phyloP scores from a whole-genome alignment of 2,797 vertebrate species.

The Rallus crepitans region DNA sequence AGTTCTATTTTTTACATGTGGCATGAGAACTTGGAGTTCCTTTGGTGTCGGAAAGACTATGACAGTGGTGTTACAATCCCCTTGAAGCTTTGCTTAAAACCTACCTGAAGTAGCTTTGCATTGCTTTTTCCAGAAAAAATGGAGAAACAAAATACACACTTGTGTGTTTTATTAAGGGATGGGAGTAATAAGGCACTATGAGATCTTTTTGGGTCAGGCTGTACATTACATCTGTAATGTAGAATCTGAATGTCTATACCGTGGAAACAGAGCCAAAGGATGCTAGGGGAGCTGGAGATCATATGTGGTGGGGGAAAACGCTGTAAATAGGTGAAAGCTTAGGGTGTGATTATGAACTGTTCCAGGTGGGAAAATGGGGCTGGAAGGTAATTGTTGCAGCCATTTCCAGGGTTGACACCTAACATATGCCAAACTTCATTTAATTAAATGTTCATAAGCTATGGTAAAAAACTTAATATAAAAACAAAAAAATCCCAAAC shows the following conservation, averaged over 20 bases:
- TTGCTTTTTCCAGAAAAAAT: not conserved
- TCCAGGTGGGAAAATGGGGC: not conserved
- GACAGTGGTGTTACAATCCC: not conserved
- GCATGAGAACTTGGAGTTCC: not conserved
- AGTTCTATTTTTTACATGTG: rapidly evolving
- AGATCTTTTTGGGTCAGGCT: not conserved
- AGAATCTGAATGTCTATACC: not conserved
- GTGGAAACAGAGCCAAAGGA: not conserved
- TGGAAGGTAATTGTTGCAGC: not conserved
- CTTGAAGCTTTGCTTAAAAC: not conserved
- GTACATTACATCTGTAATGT: not conserved
- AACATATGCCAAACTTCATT: not conserved
- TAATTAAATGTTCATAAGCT: not conserved
- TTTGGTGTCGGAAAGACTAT: not conserved
- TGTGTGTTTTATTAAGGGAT: not conserved
- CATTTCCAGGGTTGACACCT: not conserved
- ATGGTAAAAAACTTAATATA: not conserved
- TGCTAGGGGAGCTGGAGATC: not conserved
- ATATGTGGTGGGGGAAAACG: not conserved
- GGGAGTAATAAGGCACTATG: rapidly evolving
- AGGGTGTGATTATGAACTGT: not conserved
- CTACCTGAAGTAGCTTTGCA: not conserved
- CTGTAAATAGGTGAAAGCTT: not conserved
- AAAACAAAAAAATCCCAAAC: no score
- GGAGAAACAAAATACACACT: not conserved